phyloP scores from a whole-genome alignment of 2,888 invertebrate genomes.

The Cerastis leucographa region DNA sequence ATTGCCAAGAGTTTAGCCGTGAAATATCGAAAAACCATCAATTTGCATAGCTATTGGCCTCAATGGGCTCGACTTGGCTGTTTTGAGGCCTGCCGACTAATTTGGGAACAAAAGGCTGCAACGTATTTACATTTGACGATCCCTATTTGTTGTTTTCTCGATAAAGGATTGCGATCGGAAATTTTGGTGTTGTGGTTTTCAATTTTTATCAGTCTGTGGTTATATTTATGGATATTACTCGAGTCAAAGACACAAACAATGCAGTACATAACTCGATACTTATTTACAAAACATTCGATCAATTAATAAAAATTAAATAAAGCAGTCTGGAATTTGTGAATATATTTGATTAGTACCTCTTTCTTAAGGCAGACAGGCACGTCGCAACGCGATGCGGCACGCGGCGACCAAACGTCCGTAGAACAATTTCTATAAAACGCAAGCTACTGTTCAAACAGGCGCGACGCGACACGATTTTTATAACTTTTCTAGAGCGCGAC shows the following conservation, averaged over 20 bases:
- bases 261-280: background rate
- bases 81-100: constrained; percentile 52
- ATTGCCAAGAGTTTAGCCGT: constrained; percentile 46
- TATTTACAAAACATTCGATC: background rate
- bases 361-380: background rate
- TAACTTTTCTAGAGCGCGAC: too few relatives aligned
- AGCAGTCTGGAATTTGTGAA: background rate
- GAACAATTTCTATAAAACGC: too few relatives aligned
- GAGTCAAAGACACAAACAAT: background rate
- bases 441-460: too few relatives aligned
- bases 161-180: constrained; percentile 13
- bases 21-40: constrained; percentile 67
- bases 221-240: background rate
- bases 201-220: background rate
- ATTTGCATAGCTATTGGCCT: constrained; percentile 59
- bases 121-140: constrained; percentile 54
- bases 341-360: background rate
- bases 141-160: constrained; percentile 13
- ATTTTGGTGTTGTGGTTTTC: background rate
- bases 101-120: constrained; percentile 54
- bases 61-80: constrained; percentile 44
- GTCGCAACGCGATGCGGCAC: too few relatives aligned
- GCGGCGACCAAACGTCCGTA: too few relatives aligned
- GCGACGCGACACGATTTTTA: too few relatives aligned
- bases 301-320: background rate